A percentile compares a stretch with the other conserved stretches of the same genome.
Conservation (phyloP, 2,888 invertebrate genomes). For the Xestobium rufovillosum region DNA sequence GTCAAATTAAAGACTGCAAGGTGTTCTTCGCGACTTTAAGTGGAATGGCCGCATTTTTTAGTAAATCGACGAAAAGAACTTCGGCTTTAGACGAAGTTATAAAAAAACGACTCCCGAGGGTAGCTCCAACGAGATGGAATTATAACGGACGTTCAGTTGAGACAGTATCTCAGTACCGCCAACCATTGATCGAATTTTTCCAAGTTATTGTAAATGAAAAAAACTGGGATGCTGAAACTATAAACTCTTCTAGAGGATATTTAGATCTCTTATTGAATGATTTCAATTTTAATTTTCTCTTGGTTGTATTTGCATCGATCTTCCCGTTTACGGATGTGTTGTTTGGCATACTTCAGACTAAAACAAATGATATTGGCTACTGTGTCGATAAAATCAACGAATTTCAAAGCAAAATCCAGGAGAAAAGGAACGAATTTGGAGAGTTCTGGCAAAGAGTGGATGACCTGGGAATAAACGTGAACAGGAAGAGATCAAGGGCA, state of each 20-base stretch:
- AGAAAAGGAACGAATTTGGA: slow-evolving; percentile 11
- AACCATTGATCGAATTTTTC: slow-evolving; percentile 17
- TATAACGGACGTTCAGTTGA: slow-evolving; percentile 18
- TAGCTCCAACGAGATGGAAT: slow-evolving; percentile 21
- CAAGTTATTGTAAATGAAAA: slow-evolving; percentile 16
- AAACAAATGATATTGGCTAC: slow-evolving; percentile 12
- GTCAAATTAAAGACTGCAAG: slow-evolving; percentile 25
- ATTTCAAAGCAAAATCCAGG: slow-evolving; percentile 6
- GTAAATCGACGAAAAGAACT: slow-evolving; percentile 25
- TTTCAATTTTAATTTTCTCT: slow-evolving; percentile 21
- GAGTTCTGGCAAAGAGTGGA: no score
- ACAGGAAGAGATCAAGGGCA: slow-evolving; percentile 4
- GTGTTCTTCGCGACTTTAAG: slow-evolving; percentile 28
- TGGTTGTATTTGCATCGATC: slow-evolving; percentile 19
- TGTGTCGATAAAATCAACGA: slow-evolving; percentile 13
- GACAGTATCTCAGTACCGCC: slow-evolving; percentile 18
- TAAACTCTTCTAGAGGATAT: slow-evolving; percentile 16
- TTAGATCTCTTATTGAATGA: slow-evolving; percentile 13
- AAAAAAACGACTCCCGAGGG: slow-evolving; percentile 18
- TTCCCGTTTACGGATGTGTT: slow-evolving; percentile 16
- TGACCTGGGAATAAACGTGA: no score
- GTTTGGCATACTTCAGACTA: slow-evolving; percentile 17
- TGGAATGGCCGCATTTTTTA: slow-evolving; percentile 28
- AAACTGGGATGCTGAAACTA: slow-evolving; percentile 17
- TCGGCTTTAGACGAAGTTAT: slow-evolving; percentile 16